Evolutionary conservation across 2,113 vertebrate species (phyloP), one percentile per base, ranked within the genome.

Genomic region (Periophthalmus modestus): DNA sequence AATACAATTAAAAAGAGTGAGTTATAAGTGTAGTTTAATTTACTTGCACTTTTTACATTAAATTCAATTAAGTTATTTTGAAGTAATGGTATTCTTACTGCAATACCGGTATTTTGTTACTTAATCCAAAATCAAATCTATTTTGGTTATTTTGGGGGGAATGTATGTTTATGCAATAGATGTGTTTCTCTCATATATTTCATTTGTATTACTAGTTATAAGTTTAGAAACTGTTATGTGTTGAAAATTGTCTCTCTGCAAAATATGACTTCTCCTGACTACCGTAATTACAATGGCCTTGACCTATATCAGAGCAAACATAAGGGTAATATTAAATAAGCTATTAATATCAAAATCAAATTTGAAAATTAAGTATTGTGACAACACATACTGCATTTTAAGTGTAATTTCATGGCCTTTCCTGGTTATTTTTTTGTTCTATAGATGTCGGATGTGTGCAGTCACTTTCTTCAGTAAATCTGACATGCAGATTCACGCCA

Each of bases 401-500:
- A 2, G 57, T 59, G 21, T 28, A 11, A 3, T 4, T 33, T 61
- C 13, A 21, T 16, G 3, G 23, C 58, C 11, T 24, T 12, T 59
- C 24, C 23, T 34, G 21, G 2, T 34, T 0, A 34, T 18, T 9
- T 73, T 15, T 72, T 28, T 2, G 28, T 18, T 11, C 16, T 75
- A 12, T 70, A 99, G 97, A 92, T 99, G 97, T 93, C 95, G 97
- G 89, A 99, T 99, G 97, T 99, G 97, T 84, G 96, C 97, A 7
- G 94, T 98, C 93, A 99, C 97, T 1, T 99, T 99, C 94, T 98
- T 97, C 93, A 98, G 95, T 82, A 99, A 99, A 94, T 99, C 97
- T n/a, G 96, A 99, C 94, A 99, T 99, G 97, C 97, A 99, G 95
- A 98, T 99, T 93, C 97, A 98, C 92, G 96, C 95, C 80, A 99